Evolutionary conservation across 2,113 vertebrate species (phyloP), one percentile per base, ranked within the genome.

Genomic region (Catagonus wagneri): DNA sequence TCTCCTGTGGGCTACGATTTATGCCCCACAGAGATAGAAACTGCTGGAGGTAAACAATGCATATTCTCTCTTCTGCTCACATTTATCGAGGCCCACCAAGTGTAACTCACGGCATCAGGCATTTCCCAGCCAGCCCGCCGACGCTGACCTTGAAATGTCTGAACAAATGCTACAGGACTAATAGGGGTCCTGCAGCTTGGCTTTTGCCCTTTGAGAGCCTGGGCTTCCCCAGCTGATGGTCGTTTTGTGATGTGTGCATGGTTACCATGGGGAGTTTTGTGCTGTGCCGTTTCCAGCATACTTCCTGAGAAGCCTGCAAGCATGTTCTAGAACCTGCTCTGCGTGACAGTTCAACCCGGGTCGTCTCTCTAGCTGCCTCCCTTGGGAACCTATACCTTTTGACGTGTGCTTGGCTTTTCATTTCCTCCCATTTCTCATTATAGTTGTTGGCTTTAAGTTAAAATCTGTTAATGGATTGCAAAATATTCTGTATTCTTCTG

Each of bases 381-480:
- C 2, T 85, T 27, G 32, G 61, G 69, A 93, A 58, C 27, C 52
- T 68, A 0, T 65, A 23, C 23, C 0, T 83, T 90, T 54, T 27
- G 34, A 56, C 27, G 4, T 50, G 1, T 39, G 9, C 23, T 83
- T 60, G 44, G 36, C 15, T 58, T 94, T 91, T 78, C 54, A 60
- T 23, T 79, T 75, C 36, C 25, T 81, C 17, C 54, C 7, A 11
- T 90, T 83, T 69, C 23, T 74, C 22, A 65, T 90, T 34, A 25
- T 14, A 15, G 9, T 74, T 88, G 52, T 81, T 89, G 34, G 58
- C 32, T 71, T n/a, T 58, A 11, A 69, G 58, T 95, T 66, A 74
- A 85, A 93, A 87, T 93, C 78, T 74, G 12, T 71, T 44, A 69
- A 93, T 25, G 17, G 34, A 84, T n/a, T 61, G 20, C 80, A 88